Conservation (phyloP, 2,113 vertebrate species). For the Phalacrocorax pelagicus region DNA sequence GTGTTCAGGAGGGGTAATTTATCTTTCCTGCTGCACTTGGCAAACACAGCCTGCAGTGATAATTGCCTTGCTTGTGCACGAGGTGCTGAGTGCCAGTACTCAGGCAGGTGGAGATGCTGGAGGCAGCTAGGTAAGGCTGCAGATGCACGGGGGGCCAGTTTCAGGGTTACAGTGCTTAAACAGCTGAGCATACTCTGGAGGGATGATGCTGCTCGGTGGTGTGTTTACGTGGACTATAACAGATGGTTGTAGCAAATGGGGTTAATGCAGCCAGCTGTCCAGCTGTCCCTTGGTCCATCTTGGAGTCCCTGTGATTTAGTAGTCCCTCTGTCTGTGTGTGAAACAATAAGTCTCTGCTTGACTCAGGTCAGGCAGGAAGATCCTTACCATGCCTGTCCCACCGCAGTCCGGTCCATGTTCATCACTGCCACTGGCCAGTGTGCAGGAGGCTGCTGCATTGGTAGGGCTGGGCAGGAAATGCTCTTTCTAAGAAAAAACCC, state of each 20-base stretch:
- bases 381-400: background rate
- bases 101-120: background rate
- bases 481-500: background rate
- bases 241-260: background rate
- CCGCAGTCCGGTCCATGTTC: fast-evolving
- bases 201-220: background rate
- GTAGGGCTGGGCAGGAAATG: background rate
- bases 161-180: background rate
- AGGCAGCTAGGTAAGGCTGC: background rate
- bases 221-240: background rate
- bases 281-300: background rate
- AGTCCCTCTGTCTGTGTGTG: background rate
- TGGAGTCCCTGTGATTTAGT: background rate
- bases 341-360: background rate
- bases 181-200: background rate
- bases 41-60: background rate
- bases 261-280: background rate
- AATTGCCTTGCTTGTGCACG: background rate
- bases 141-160: no score
- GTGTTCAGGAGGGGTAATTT: background rate
- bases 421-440: background rate
- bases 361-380: background rate
- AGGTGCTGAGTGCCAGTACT: background rate
- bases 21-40: background rate
- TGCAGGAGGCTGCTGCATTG: background rate